Evolutionary conservation across 2,888 invertebrate species (phyloP), one percentile per base, ranked within the genome.

Genomic region (Leistus spinibarbis): DNA sequence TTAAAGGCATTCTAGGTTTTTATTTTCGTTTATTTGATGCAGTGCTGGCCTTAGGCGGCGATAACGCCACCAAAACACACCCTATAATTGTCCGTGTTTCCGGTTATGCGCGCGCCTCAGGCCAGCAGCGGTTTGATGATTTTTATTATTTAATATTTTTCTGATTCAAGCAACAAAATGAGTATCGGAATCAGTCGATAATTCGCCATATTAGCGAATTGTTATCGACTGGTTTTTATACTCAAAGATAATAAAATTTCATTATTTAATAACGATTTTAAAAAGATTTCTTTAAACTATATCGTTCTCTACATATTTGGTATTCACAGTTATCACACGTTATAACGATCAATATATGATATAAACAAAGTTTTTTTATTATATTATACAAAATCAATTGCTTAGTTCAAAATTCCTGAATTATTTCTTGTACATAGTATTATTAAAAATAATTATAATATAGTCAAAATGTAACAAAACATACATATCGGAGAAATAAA

Each of bases 291-390:
- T 40, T 40, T 63, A 75, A 75, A 69, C 75, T 75, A 75, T 63
- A 54, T 75, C 56, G 54, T 22, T 20, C 27, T 27, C 75, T 75
- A 75, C 63, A 72, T 40, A 40, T 40, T 75, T 75, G 69, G 69
- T 75, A 75, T 75, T 75, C 75, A 75, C 75, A 75, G 69, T 62
- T 75, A 75, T 75, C 75, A 75, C 75, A 75, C 75, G 17, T 69
- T 75, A 65, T 75, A 69, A 75, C 69, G 69, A 69, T 69, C 54
- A 69, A 69, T 57, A 23, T 68, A 13, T 40, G 13, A 40, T 40
- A 40, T 40, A 40, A n/a, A n/a, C n/a, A n/a, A 40, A 40, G 40
- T 40, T 10, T 40, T 40, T 40, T 40, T 40, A 40, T 40, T 40
- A 40, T 40, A 40, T 10, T 75, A 22, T 75, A 75, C 75, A 75